These are phyloP conservation scores for Tinea trinotella DNA, from an alignment of 2,888 invertebrate species.

Conservation along the genomic window DNA sequence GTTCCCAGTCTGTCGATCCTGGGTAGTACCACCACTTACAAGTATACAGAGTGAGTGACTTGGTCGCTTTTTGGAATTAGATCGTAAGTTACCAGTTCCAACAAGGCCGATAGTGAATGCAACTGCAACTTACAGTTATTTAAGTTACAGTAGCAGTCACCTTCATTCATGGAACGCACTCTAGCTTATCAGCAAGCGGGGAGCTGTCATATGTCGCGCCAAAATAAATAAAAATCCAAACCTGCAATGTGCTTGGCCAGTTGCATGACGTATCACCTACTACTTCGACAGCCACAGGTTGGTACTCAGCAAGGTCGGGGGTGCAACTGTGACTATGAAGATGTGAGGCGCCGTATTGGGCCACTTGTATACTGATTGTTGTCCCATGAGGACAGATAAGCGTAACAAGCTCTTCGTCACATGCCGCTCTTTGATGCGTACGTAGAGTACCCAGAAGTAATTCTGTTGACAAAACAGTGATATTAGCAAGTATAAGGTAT, in stretches of 20 bases:
- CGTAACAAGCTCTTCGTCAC: constrained; percentile 90
- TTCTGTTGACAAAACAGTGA: constrained; percentile 77
- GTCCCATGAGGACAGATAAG: constrained; percentile 93
- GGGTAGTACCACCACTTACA: too few relatives aligned
- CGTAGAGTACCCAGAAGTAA: constrained; percentile 91
- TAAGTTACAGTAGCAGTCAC: too few relatives aligned
- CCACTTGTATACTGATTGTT: constrained; percentile 90
- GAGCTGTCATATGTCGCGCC: too few relatives aligned
- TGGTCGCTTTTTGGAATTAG: too few relatives aligned
- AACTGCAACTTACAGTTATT: too few relatives aligned
- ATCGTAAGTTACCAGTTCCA: too few relatives aligned
- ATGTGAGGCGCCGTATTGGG: constrained; percentile 86
- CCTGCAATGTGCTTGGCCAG: constrained; percentile 86
- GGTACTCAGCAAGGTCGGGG: constrained; percentile 63
- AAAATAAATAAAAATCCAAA: constrained; percentile 40
- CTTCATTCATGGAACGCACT: too few relatives aligned
- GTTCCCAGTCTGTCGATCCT: too few relatives aligned
- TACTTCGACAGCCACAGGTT: constrained; percentile 62
- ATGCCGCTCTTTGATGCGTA: constrained; percentile 92
- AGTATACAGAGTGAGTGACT: too few relatives aligned
- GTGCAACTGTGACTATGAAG: constrained; percentile 59
- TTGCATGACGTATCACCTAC: constrained; percentile 79
- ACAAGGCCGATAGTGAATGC: too few relatives aligned
- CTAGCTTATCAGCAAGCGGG: too few relatives aligned
- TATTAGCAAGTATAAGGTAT: too few relatives aligned